phyloP scores from a whole-genome alignment of 2,113 vertebrate species.

The Pluvialis apricaria region DNA sequence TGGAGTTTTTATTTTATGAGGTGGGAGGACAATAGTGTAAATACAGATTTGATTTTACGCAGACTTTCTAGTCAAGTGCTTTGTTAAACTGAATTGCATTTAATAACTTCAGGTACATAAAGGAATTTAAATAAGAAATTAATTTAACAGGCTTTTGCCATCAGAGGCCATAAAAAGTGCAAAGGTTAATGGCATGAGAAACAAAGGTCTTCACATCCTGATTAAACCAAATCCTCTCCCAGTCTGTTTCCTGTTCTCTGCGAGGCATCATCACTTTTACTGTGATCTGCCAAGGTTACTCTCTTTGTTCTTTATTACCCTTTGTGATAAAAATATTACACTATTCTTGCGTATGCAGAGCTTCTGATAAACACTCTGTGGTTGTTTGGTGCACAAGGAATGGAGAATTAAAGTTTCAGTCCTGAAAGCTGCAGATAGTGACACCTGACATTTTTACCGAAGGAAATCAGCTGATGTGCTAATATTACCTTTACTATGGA shows the following conservation, averaged over 20 bases:
- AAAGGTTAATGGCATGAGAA: constrained; percentile 13
- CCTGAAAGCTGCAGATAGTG: not conserved
- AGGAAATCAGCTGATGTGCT: not conserved
- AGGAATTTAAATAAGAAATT: not conserved
- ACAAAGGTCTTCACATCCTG: constrained; percentile 12
- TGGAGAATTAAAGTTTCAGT: not conserved
- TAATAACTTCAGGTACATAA: not conserved
- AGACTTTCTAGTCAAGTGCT: not conserved
- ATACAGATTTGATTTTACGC: not conserved
- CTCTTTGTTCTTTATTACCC: not conserved
- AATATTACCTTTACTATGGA: not conserved
- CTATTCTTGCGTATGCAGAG: not conserved
- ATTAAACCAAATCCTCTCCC: not conserved
- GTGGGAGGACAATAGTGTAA: not conserved
- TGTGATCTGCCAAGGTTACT: not conserved
- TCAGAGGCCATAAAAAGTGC: not conserved
- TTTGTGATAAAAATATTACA: not conserved
- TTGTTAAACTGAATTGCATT: not conserved
- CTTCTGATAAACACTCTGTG: not conserved
- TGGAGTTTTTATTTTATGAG: not conserved
- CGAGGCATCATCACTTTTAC: not conserved
- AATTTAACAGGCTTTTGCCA: not conserved
- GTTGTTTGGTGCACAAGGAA: not conserved
- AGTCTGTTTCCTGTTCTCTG: not conserved
- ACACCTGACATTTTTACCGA: not conserved